Evolutionary conservation across 2,888 invertebrate species (phyloP), one percentile per base, ranked within the genome.

Genomic region (Abrostola triplasia): DNA sequence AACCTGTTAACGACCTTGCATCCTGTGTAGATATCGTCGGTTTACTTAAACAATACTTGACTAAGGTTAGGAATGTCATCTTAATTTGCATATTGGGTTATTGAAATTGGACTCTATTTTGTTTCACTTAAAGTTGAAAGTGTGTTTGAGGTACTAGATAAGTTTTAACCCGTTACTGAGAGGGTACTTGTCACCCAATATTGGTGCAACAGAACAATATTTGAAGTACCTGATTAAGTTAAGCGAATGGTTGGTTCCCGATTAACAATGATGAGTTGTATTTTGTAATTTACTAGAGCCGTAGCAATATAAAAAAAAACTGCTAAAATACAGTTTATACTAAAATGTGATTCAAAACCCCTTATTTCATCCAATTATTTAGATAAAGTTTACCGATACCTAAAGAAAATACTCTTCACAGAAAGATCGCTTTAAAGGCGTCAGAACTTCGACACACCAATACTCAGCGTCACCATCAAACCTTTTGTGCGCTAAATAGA

Each of bases 1-100:
- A 84, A 82, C 82, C 81, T 79, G 83, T 76, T 86, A 84, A 83
- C 84, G 81, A 81, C 83, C 84, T 83, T 82, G 79, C 86, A 88
- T 90, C 90, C 90, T 89, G 88, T 89, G 78, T 88, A 89, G 90
- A 90, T 90, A 90, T 70, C 76, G 77, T 72, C 70, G 76, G 84
- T 86, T 86, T 84, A 88, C 86, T 83, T 81, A 77, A 83, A 78
- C 72, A 80, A 84, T 84, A 81, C 82, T 89, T 90, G 85, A 73
- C 79, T 76, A 67, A 82, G 82, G 83, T 82, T 78, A 83, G 81
- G 83, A 83, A 85, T 84, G 75, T 68, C 76, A 80, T 79, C 79
- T 74, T 79, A 68, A 74, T 70, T 73, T 67, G 58, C 66, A 77
- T 70, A 67, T n/a, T 11, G 0, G 10, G 51, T 51, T 55, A 58